These are phyloP conservation scores for Apis laboriosa DNA, from an alignment of 1,140 invertebrate genomes.

Conservation along the genomic window DNA sequence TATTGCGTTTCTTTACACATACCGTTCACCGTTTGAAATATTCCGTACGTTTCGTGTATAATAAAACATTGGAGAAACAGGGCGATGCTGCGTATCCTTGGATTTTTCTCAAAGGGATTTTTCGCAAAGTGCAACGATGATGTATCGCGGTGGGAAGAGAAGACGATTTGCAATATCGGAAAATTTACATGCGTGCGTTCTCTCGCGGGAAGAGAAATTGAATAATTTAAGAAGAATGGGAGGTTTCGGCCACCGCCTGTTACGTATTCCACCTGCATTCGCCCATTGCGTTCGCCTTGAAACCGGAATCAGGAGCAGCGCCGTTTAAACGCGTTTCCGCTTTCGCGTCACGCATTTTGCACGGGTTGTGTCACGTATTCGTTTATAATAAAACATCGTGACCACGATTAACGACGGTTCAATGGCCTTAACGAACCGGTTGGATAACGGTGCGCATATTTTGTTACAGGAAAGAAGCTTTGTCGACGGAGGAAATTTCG, in stretches of 20 bases:
- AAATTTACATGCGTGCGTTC: not conserved
- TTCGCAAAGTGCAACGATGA: not conserved
- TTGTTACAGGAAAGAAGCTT: not conserved
- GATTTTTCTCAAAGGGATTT: no score
- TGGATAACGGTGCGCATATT: not conserved
- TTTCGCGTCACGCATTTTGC: conserved; percentile 7
- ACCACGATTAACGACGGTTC: not conserved
- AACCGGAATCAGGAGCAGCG: conserved; percentile 16
- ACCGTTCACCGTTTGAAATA: no score
- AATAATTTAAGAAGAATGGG: conserved; percentile 8
- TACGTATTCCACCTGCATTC: conserved; percentile 17
- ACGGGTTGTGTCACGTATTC: not conserved
- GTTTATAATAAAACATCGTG: conserved; percentile 8
- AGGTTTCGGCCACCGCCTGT: not conserved
- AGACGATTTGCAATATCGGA: not conserved
- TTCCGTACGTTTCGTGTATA: no score
- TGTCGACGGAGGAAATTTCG: not conserved
- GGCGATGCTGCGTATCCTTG: no score
- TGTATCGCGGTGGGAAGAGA: no score
- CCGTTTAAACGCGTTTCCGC: not conserved
- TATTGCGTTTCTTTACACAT: no score
- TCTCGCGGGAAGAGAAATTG: not conserved
- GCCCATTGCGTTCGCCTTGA: not conserved
- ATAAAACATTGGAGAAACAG: no score
- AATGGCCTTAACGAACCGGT: not conserved